Base-by-base conservation (phyloP, 2,888 invertebrate species). In the Nomada lathburiana region DNA sequence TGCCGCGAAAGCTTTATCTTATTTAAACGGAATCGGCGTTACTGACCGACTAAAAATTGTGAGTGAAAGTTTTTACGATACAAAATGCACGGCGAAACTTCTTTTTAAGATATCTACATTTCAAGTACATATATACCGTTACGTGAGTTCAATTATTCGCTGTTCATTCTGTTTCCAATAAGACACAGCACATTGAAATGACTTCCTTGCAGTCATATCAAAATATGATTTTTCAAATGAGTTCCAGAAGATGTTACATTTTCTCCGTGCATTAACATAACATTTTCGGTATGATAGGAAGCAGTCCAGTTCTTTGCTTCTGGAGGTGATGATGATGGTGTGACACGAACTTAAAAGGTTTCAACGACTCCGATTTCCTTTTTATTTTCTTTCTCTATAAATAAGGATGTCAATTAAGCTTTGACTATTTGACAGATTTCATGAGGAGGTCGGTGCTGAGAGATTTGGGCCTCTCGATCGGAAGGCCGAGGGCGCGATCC, bases 381-480 rank as follows among this genome's bases (percentile, higher is more conserved):
- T 29, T 71, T 44, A n/a, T 16, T 50, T 59, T 42, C 16, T 23
- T 62, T 74, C 64, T 71, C 50, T 36, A 83, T 80, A 63, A 79
- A 86, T 79, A 77, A 52, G 60, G 60, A 71, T 44, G 62, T 69
- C 57, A 57, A 76, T 91, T 93, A 93, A 85, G 91, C 92, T 47
- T 47, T 13, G 36, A 7, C 36, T 36, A 36, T 67, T 93, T 93
- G n/a, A 91, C 89, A 42, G 90, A 85, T 80, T 93, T 94, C 89
- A 94, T 94, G 78, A 94, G 92, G 82, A 92, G 92, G 79, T 94
- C 94, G 78, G 94, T 93, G 88, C 93, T 94, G 94, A 97, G 95
- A 50, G 98, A 98, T 94, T 98, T 98, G 84, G 95, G 98, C 95
- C 96, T 96, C 94, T 98, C 98, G 86, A 98, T 96, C 64, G 98